Percentiles rank a stretch among this genome's conserved stretches.
Conservation (phyloP, 2,113 vertebrate species). For the Parus major region DNA sequence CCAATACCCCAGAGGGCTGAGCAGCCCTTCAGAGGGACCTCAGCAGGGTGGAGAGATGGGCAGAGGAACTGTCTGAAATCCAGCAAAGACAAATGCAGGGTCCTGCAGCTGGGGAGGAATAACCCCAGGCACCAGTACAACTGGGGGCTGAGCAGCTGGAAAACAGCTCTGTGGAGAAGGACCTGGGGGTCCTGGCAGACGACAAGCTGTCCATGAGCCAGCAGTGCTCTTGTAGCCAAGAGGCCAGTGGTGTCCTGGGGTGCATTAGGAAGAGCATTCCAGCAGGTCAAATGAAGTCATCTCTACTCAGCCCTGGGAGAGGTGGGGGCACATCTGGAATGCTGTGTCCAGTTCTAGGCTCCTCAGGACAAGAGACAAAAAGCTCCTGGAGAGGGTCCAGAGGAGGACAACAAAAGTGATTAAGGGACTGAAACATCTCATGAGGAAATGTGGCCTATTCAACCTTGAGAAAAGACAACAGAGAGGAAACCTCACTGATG, state of each 20-base stretch:
- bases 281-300: neutral
- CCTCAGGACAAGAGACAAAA: neutral
- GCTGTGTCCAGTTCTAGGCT: neutral
- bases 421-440: neutral
- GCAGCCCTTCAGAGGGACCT: neutral
- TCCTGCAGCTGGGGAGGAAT: neutral
- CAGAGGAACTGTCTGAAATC: neutral
- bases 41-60: rapidly evolving
- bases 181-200: neutral
- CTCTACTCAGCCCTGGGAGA: neutral
- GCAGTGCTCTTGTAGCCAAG: neutral
- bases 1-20: rapidly evolving
- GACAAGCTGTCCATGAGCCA: neutral
- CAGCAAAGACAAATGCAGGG: neutral
- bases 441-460: neutral
- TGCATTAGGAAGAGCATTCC: neutral
- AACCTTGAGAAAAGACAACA: neutral
- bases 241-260: neutral
- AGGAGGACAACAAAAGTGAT: neutral
- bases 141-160: neutral
- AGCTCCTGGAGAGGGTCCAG: neutral
- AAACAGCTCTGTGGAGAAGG: neutral
- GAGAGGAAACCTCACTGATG: neutral
- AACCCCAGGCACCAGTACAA: neutral
- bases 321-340: neutral